Evolutionary conservation across 1,140 invertebrate genomes (phyloP).

Genomic region (Panagrolaimus sp.): DNA sequence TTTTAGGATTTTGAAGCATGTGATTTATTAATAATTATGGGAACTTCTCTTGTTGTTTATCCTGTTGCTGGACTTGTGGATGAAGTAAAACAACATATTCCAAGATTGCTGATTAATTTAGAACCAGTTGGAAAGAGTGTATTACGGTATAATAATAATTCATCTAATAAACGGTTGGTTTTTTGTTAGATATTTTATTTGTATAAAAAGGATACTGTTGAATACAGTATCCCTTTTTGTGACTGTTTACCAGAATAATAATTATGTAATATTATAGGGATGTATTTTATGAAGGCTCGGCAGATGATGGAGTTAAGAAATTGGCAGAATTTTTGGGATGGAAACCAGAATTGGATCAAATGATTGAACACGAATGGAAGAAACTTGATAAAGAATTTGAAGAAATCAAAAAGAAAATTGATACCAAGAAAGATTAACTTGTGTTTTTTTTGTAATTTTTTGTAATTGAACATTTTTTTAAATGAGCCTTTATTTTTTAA

Average conservation of each 20-base stretch:
- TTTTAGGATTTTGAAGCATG: slow-evolving; percentile 74
- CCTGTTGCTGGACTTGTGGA: slow-evolving; percentile 68
- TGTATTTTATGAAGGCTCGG: slow-evolving; percentile 78
- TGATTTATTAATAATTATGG: slow-evolving; percentile 87
- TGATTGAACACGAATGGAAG: slow-evolving; percentile 27
- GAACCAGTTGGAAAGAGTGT: slow-evolving; percentile 68
- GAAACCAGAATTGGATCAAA: slow-evolving; percentile 60
- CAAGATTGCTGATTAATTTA: slow-evolving; percentile 77
- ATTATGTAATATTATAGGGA: slow-evolving; percentile 65
- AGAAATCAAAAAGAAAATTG: slow-evolving; percentile 11
- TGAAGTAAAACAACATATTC: slow-evolving; percentile 70
- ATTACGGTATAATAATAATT: slow-evolving; percentile 15
- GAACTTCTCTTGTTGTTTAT: slow-evolving; percentile 85
- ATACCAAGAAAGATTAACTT: neutral
- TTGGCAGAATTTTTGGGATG: slow-evolving; percentile 78
- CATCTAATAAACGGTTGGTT: neutral
- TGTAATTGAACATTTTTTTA: too few relatives aligned
- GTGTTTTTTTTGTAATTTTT: too few relatives aligned
- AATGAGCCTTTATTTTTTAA: too few relatives aligned
- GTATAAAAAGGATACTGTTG: neutral
- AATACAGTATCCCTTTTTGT: neutral
- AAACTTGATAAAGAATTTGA: slow-evolving; percentile 21
- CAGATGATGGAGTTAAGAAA: slow-evolving; percentile 75
- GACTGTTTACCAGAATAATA: slow-evolving; percentile 17
- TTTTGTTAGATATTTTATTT: neutral